Evolutionary conservation across 1,140 invertebrate genomes (phyloP).

Genomic region (Homarus americanus): DNA sequence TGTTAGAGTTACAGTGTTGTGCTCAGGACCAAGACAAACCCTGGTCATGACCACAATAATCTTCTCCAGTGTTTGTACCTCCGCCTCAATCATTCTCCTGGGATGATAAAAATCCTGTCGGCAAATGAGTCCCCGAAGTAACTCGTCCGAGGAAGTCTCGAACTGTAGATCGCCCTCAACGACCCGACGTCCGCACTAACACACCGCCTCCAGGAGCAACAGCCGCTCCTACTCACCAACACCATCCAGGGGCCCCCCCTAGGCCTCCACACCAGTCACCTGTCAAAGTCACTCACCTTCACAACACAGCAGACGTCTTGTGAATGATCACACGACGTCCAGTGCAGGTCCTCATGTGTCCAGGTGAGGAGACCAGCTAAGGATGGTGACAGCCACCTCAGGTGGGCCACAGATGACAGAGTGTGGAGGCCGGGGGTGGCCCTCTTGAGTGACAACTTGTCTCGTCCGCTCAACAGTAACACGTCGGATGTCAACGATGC

Average conservation of each 20-base stretch:
- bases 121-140: not conserved
- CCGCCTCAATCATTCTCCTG: not conserved
- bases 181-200: not conserved
- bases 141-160: not conserved
- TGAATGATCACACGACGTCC: not conserved
- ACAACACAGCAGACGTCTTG: no score
- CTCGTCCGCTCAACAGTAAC: not conserved
- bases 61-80: not conserved
- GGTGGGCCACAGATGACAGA: no score
- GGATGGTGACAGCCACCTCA: not conserved
- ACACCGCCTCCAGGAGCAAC: not conserved
- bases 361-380: not conserved
- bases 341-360: not conserved
- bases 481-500: constrained; percentile 6
- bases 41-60: not conserved
- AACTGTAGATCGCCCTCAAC: not conserved
- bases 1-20: not conserved
- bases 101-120: not conserved
- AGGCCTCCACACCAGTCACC: no score
- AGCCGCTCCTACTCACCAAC: constrained; percentile 3
- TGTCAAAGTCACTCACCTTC: no score
- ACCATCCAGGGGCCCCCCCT: no score
- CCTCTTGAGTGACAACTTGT: not conserved
- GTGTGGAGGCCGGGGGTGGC: not conserved
- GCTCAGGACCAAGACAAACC: not conserved